Conservation (phyloP, 2,113 vertebrate genomes). For the Plestiodon gilberti region DNA sequence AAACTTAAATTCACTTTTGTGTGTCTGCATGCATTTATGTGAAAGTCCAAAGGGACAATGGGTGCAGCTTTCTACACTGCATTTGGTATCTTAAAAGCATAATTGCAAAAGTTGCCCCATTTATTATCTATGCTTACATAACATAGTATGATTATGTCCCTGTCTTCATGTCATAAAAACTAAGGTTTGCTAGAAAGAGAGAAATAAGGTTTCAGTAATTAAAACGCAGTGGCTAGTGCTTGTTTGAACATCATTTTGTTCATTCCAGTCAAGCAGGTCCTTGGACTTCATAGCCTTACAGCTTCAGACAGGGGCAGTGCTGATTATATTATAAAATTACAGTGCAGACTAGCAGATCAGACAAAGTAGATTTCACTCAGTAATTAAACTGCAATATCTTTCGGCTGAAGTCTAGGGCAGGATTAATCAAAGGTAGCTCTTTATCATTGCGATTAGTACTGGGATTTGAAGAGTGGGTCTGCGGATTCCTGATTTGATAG, state of each 20-base stretch:
- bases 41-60: neutral
- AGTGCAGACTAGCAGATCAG: slow-evolving; percentile 78
- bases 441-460: slow-evolving; percentile 76
- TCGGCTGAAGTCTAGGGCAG: slow-evolving; percentile 76
- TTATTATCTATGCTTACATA: too few species aligned
- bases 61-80: fast-evolving
- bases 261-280: slow-evolving; percentile 77
- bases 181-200: slow-evolving; percentile 70
- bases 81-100: too few species aligned
- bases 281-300: slow-evolving; percentile 75
- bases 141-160: too few species aligned
- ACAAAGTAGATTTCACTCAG: slow-evolving; percentile 81
- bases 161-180: slow-evolving; percentile 54
- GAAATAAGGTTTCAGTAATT: slow-evolving; percentile 79
- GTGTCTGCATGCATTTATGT: neutral
- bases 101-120: neutral
- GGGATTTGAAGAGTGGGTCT: slow-evolving; percentile 76
- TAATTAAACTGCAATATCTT: slow-evolving; percentile 82
- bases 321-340: slow-evolving; percentile 82
- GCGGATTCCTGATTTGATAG: slow-evolving; percentile 73
- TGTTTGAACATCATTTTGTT: slow-evolving; percentile 78
- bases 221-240: slow-evolving; percentile 68
- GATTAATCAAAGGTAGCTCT: slow-evolving; percentile 81
- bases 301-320: slow-evolving; percentile 73
- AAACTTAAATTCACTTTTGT: neutral